These are phyloP conservation scores for Squalus acanthias DNA, from an alignment of 2,797 vertebrate species.

Conservation along the genomic window DNA sequence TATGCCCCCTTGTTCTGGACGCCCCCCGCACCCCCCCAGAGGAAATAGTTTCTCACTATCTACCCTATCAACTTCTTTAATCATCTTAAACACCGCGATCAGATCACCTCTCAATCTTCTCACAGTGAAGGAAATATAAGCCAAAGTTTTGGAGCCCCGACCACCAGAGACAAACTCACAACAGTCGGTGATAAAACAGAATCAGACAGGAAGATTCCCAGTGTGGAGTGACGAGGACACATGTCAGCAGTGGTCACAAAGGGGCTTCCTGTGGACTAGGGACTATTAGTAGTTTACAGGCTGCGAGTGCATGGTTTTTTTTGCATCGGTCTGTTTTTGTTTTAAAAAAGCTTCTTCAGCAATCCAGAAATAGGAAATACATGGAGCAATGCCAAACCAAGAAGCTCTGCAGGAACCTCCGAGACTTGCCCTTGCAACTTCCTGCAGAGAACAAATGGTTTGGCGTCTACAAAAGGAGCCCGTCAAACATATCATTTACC, in stretches of 20 bases:
- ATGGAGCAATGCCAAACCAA: neutral
- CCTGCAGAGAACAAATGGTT: neutral
- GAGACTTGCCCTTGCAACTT: neutral
- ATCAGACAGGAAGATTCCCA: too few species aligned
- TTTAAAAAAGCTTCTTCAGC: neutral
- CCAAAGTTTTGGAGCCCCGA: too few species aligned
- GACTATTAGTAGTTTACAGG: neutral
- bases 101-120: too few species aligned
- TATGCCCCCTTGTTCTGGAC: too few species aligned
- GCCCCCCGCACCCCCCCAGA: too few species aligned
- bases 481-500: neutral
- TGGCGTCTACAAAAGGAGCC: neutral
- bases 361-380: neutral
- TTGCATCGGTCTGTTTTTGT: too few species aligned
- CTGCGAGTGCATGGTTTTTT: neutral
- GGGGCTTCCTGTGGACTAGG: neutral
- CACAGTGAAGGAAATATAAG: too few species aligned
- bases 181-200: too few species aligned
- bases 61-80: too few species aligned
- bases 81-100: neutral
- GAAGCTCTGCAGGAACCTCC: neutral
- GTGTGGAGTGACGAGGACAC: too few species aligned
- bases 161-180: too few species aligned
- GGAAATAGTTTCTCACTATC: too few species aligned
- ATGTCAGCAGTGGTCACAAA: neutral